Evolutionary conservation across 2,113 vertebrate genomes (phyloP).

Genomic region (Tympanuchus pallidicinctus): DNA sequence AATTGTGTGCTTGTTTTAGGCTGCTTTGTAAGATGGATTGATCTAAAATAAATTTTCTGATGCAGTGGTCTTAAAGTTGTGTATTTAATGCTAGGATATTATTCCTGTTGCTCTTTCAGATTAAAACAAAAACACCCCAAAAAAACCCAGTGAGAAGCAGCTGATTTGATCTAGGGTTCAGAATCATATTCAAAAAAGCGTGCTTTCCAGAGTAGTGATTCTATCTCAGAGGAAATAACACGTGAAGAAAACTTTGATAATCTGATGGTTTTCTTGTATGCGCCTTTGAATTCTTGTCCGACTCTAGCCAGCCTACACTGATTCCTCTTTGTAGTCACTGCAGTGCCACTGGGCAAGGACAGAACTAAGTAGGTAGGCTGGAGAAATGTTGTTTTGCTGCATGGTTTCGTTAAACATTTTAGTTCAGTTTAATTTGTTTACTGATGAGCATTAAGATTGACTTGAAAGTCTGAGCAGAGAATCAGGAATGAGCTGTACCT

Average conservation of each 20-base stretch:
- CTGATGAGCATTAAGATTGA: not conserved
- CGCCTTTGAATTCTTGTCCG: slow-evolving; percentile 31
- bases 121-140: not conserved
- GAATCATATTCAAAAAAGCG: slow-evolving; percentile 19
- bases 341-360: slow-evolving; percentile 40
- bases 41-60: slow-evolving; percentile 39
- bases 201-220: slow-evolving; percentile 40
- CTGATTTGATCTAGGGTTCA: slow-evolving; percentile 49
- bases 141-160: not conserved
- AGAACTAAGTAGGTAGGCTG: not conserved
- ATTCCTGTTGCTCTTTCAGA: slow-evolving; percentile 40
- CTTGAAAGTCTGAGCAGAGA: slow-evolving; percentile 37
- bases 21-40: slow-evolving; percentile 29
- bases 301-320: not conserved
- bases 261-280: slow-evolving; percentile 33
- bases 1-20: slow-evolving; percentile 41
- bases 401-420: slow-evolving; percentile 39
- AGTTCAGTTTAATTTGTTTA: slow-evolving; percentile 6
- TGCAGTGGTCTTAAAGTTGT: slow-evolving; percentile 60
- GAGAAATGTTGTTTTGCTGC: slow-evolving; percentile 25
- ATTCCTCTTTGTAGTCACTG: slow-evolving; percentile 14
- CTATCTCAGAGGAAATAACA: slow-evolving; percentile 23
- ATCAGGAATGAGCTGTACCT: slow-evolving; percentile 68
- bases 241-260: slow-evolving; percentile 45
- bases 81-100: slow-evolving; percentile 16